These are phyloP conservation scores for Apteryx mantelli DNA, from an alignment of 2,113 vertebrate genomes.

Conservation along the genomic window DNA sequence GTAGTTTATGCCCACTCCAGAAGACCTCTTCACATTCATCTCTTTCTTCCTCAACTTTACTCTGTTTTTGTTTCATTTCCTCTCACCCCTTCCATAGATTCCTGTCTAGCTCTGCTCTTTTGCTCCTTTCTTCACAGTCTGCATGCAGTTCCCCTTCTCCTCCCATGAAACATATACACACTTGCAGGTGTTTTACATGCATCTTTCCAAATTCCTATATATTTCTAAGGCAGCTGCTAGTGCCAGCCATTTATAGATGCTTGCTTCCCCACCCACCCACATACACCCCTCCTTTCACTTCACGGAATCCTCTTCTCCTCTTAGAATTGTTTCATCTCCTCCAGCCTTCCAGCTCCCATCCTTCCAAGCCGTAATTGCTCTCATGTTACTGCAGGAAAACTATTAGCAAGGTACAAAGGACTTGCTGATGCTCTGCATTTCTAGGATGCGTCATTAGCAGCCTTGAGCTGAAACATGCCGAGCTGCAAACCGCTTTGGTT, in stretches of 20 bases:
- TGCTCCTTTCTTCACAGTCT: not conserved
- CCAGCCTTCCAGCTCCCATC: not conserved
- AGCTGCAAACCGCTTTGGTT: conserved; percentile 42
- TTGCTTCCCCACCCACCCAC: not conserved
- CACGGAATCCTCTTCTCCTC: not conserved
- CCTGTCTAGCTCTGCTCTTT: not conserved
- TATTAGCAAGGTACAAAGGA: conserved; percentile 46
- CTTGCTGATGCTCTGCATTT: conserved; percentile 54
- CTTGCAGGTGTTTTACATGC: not conserved
- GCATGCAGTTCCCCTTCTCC: not conserved
- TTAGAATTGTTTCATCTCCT: not conserved
- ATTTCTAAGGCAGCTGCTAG: conserved; percentile 21
- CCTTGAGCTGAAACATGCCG: conserved; percentile 31
- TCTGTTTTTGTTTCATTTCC: not conserved
- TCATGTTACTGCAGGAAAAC: conserved; percentile 27
- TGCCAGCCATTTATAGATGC: conserved; percentile 46
- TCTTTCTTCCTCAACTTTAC: not conserved
- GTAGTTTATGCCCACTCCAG: not conserved
- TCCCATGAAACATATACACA: not conserved
- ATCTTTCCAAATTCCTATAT: not conserved
- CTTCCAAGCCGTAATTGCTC: conserved; percentile 35
- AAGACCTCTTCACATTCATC: not conserved
- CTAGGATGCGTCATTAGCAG: conserved; percentile 46
- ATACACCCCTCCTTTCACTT: not conserved
- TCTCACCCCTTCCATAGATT: not conserved